These are phyloP conservation scores for Gasteruption jaculator DNA, from an alignment of 2,888 invertebrate genomes.

Conservation along the genomic window DNA sequence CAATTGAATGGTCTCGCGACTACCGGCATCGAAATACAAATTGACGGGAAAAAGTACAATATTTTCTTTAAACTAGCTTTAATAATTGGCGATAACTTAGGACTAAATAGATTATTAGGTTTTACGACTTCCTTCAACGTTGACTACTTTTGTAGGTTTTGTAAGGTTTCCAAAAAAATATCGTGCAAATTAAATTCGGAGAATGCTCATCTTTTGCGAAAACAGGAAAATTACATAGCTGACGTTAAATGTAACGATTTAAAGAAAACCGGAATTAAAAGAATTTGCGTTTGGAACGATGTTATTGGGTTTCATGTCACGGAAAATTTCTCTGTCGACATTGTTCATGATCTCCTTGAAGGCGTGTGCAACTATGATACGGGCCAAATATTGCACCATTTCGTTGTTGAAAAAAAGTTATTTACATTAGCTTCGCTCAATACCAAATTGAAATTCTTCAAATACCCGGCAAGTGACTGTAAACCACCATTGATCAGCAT, in stretches of 20 bases:
- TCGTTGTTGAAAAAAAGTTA: slow-evolving; percentile 8
- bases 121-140: slow-evolving; percentile 9
- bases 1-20: slow-evolving; percentile 18
- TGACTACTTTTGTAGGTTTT: too few species aligned
- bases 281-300: too few species aligned
- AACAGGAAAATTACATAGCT: slow-evolving; percentile 2
- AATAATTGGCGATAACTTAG: slow-evolving; percentile 15
- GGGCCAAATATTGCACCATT: slow-evolving; percentile 9
- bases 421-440: slow-evolving; percentile 12
- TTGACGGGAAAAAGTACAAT: slow-evolving; percentile 1
- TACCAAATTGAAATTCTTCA: neutral
- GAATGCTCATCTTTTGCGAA: slow-evolving; percentile 5
- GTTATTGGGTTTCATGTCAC: slow-evolving; percentile 12
- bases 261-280: too few species aligned
- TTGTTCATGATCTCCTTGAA: slow-evolving; percentile 16
- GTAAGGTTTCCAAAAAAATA: too few species aligned
- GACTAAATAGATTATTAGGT: slow-evolving; percentile 11
- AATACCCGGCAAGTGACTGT: slow-evolving; percentile 7
- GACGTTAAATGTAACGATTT: slow-evolving; percentile 9
- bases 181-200: too few species aligned
- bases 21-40: slow-evolving; percentile 15
- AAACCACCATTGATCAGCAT: slow-evolving; percentile 7
- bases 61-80: slow-evolving; percentile 8
- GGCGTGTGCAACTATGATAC: slow-evolving; percentile 14
- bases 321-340: too few species aligned